phyloP scores from a whole-genome alignment of 2,113 vertebrate genomes.

The Stercorarius parasiticus region DNA sequence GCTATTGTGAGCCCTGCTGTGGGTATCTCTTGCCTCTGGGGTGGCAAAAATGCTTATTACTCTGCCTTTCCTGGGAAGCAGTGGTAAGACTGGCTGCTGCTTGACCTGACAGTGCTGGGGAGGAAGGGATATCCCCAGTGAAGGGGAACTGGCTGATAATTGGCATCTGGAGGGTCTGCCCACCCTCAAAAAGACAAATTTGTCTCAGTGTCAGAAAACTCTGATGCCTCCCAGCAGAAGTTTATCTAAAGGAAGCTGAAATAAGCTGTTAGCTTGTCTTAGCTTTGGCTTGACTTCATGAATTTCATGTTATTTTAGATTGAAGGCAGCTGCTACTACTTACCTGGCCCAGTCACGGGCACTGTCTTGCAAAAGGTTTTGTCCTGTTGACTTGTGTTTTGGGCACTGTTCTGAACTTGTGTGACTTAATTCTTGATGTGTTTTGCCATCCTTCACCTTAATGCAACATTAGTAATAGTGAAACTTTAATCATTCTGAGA shows the following conservation, averaged over 20 bases:
- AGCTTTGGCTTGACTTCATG: neutral
- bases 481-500: slow-evolving; percentile 6
- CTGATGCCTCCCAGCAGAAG: neutral
- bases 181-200: neutral
- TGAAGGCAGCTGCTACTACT: neutral
- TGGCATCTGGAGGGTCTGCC: neutral
- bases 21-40: neutral
- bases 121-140: rapidly evolving
- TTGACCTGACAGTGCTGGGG: too few relatives aligned
- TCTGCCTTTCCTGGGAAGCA: neutral
- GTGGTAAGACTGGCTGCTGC: neutral
- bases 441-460: neutral
- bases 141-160: neutral
- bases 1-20: neutral
- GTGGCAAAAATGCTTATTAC: neutral
- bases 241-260: neutral
- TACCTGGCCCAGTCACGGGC: neutral
- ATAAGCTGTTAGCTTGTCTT: neutral
- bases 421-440: neutral
- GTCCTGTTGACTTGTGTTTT: neutral
- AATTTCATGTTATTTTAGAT: neutral
- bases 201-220: neutral
- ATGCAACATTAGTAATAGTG: neutral
- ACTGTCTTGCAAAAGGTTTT: neutral
- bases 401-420: neutral